phyloP scores from a whole-genome alignment of 1,140 invertebrate genomes.

The Drosophila nasuta region DNA sequence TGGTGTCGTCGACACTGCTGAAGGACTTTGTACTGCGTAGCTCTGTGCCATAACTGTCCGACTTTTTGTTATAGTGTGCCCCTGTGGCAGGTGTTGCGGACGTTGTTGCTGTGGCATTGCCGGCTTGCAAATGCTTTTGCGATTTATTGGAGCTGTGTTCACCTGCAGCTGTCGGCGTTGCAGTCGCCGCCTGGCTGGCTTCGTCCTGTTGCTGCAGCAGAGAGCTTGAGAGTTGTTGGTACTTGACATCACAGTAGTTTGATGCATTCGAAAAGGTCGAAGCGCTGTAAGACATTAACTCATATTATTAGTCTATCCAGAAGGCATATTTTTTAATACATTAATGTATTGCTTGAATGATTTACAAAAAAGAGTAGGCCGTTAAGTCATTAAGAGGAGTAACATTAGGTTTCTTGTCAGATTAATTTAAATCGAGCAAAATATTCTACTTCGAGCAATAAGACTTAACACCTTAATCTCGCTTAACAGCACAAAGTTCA shows the following conservation, averaged over 20 bases:
- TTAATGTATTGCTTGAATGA: too few relatives aligned
- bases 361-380: too few relatives aligned
- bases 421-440: too few relatives aligned
- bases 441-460: too few relatives aligned
- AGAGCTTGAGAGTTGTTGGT: slow-evolving; percentile 54
- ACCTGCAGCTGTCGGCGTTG: slow-evolving; percentile 11
- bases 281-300: slow-evolving; percentile 46
- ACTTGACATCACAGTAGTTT: slow-evolving; percentile 62
- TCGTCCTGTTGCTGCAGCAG: slow-evolving; percentile 60
- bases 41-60: slow-evolving; percentile 70
- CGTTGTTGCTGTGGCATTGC: slow-evolving; percentile 42
- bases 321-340: too few relatives aligned
- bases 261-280: slow-evolving; percentile 72
- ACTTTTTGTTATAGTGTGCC: slow-evolving; percentile 56
- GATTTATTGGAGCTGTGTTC: slow-evolving; percentile 22
- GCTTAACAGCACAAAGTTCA: too few relatives aligned
- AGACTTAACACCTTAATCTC: too few relatives aligned
- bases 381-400: too few relatives aligned
- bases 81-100: slow-evolving; percentile 51
- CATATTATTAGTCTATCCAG: background rate
- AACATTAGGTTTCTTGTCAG: too few relatives aligned
- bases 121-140: slow-evolving; percentile 39
- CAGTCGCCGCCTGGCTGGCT: slow-evolving; percentile 30
- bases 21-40: slow-evolving; percentile 80
- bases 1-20: slow-evolving; percentile 80